phyloP scores from a whole-genome alignment of 2,797 vertebrate species.

The Cheirogaleus major region DNA sequence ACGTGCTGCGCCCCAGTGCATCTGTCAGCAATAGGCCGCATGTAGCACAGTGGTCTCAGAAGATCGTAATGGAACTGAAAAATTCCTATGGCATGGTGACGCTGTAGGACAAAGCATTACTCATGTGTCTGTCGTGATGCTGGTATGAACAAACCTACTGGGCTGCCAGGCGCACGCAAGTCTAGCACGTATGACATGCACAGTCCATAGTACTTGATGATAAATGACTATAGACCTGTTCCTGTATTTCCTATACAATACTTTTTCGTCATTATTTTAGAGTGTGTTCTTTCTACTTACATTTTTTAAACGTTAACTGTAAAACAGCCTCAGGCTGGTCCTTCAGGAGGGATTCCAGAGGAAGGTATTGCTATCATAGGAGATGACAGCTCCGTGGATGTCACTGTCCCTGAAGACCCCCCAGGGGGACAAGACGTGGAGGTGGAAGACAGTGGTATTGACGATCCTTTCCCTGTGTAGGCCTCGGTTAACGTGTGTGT shows the following conservation, averaged over 20 bases:
- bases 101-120: background rate
- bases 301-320: background rate
- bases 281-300: background rate
- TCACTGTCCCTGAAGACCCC: background rate
- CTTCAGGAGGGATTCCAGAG: background rate
- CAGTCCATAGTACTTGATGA: background rate
- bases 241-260: background rate
- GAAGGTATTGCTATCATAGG: background rate
- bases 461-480: background rate
- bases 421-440: background rate
- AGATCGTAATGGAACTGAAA: background rate
- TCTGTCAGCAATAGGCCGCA: background rate
- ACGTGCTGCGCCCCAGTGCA: fast-evolving
- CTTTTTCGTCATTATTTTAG: background rate
- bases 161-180: background rate
- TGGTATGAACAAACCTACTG: background rate
- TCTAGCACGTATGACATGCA: no score
- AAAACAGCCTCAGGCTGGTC: background rate
- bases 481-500: background rate
- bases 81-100: background rate
- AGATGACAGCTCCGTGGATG: background rate
- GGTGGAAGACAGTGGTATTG: background rate
- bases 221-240: no score
- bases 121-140: background rate
- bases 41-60: background rate